Base-by-base conservation (phyloP, 2,888 invertebrate species). In the Neoscelio sp. region DNA sequence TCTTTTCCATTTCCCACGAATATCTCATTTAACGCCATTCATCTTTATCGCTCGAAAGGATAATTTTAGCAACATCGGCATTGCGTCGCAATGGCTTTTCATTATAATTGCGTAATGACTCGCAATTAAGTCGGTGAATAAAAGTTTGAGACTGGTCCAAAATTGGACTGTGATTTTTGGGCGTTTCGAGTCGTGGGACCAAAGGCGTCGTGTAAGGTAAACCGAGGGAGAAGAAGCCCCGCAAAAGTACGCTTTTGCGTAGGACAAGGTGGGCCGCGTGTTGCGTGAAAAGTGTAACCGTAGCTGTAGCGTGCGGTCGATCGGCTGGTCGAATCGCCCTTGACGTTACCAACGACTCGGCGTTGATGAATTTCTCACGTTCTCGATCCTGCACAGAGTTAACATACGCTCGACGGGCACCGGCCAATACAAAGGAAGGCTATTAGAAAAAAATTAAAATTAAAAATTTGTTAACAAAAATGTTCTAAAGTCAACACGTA, bases 271-370 rank as follows among this genome's bases (percentile, higher is more conserved):
- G 83, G 84, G 80, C 77, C 80, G 83, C 85, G 85, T 84, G 86
- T 89, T 86, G 87, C 88, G 87, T 88, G 88, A 88, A 89, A 89
- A 84, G 86, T 87, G 86, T 86, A 88, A 89, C 89, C 88, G 86
- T 89, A 89, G 88, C 88, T 87, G 88, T 88, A 54, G 87, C 88
- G 86, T 88, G 86, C 85, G 87, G 86, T 85, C 82, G 82, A 71
- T 74, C 62, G 52, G 10, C 46, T 42, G 38, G 17, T 54, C 64
- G 78, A 62, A 56, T 75, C 75, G 76, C 76, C 73, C 76, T 81
- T 81, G 76, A 76, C 76, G 78, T 85, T 85, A 82, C 82, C 81
- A 83, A 82, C 82, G 44, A 81, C 80, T 76, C 81, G 81, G 48
- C 70, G 77, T 48, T 65, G 85, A 85, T 85, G 86, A 83, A 84